Evolutionary conservation across 2,113 vertebrate genomes (phyloP).

Genomic region (Prochilodus magdalenae): DNA sequence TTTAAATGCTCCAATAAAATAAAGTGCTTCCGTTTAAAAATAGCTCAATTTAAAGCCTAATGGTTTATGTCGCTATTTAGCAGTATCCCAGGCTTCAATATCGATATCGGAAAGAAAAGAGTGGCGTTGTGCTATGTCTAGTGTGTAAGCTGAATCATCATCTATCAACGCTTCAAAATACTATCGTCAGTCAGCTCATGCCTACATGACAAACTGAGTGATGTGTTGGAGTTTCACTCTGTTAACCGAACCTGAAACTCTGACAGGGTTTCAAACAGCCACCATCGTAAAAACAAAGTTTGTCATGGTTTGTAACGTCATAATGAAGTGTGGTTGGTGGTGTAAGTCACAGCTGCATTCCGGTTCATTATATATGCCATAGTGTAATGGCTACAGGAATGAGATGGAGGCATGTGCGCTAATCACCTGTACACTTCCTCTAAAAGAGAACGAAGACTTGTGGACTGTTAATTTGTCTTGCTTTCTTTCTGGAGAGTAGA

Average conservation of each 20-base stretch:
- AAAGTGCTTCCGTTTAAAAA: too few relatives aligned
- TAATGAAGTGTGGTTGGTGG: neutral
- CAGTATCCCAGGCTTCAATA: too few relatives aligned
- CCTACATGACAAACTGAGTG: too few relatives aligned
- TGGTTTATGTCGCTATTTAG: too few relatives aligned
- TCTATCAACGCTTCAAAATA: too few relatives aligned
- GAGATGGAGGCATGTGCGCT: neutral
- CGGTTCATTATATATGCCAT: neutral
- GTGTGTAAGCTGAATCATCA: too few relatives aligned
- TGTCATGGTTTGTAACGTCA: neutral
- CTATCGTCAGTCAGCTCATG: too few relatives aligned
- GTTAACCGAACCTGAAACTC: neutral
- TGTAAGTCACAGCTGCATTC: neutral
- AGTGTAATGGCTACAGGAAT: conserved; percentile 17
- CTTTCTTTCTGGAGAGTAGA: neutral
- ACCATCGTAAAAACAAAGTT: neutral
- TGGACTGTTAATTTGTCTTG: neutral
- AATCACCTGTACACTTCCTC: neutral
- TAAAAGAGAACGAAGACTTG: neutral
- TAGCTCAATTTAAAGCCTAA: too few relatives aligned
- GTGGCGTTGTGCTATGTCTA: too few relatives aligned
- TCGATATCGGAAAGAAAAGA: too few relatives aligned
- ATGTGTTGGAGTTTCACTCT: too few relatives aligned
- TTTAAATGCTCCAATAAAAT: too few relatives aligned
- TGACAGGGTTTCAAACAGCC: neutral